phyloP scores from a whole-genome alignment of 2,888 invertebrate genomes.

The Pseudococcus viburni region DNA sequence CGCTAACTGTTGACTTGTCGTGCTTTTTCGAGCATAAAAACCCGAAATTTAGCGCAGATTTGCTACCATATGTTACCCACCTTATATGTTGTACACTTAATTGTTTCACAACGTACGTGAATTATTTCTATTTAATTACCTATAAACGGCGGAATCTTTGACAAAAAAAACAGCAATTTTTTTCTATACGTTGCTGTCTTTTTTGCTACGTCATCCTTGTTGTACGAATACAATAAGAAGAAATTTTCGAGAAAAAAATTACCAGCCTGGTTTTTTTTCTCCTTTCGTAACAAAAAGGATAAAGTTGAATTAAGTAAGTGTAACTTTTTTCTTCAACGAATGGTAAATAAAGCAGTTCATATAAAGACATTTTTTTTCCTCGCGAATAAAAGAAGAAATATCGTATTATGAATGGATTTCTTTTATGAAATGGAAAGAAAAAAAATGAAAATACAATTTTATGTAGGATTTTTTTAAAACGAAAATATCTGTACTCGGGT shows the following conservation, averaged over 20 bases:
- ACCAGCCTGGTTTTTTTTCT: not conserved
- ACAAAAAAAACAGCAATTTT: not conserved
- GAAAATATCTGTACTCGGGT: not conserved
- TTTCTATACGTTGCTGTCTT: not conserved
- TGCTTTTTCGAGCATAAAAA: constrained; percentile 36
- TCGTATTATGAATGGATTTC: not conserved
- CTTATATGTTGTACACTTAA: constrained; percentile 26
- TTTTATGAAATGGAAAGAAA: not conserved
- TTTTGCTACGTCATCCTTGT: not conserved
- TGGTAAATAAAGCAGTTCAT: not conserved
- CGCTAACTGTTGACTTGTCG: constrained; percentile 43
- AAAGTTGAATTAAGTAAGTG: too few species aligned
- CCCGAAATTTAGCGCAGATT: constrained; percentile 31
- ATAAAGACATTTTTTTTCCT: not conserved
- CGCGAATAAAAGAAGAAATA: not conserved
- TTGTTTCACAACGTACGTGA: constrained; percentile 34
- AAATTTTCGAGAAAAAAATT: not conserved
- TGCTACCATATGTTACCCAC: constrained; percentile 44
- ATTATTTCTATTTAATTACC: constrained; percentile 43
- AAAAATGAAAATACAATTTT: not conserved
- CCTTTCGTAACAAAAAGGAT: too few species aligned
- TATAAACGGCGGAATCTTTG: not conserved
- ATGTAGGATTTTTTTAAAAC: not conserved
- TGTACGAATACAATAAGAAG: not conserved
- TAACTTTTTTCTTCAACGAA: not conserved